These are phyloP conservation scores for Arothron firmamentum DNA, from an alignment of 2,113 vertebrate species.

Conservation along the genomic window DNA sequence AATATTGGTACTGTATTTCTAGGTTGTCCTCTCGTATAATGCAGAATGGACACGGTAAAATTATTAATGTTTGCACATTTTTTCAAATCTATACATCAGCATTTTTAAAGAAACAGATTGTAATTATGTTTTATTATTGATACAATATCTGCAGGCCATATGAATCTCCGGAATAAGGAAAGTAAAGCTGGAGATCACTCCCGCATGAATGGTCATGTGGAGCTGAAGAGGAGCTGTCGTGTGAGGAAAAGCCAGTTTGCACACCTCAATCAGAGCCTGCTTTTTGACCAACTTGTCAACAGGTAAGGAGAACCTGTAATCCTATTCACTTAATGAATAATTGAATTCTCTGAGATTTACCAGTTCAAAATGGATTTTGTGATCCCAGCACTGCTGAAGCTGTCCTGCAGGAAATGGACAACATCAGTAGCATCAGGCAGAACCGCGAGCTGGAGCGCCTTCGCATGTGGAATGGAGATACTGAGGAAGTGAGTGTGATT, in stretches of 20 bases:
- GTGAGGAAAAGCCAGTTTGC: slow-evolving; percentile 95
- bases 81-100: not conserved
- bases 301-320: slow-evolving; percentile 72
- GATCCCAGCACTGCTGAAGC: slow-evolving; percentile 89
- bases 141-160: slow-evolving; percentile 76
- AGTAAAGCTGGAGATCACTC: slow-evolving; percentile 86
- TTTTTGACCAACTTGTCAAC: slow-evolving; percentile 98
- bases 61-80: slow-evolving; percentile 8
- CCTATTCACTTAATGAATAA: no score
- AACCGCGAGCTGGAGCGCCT: slow-evolving; percentile 95
- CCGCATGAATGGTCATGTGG: slow-evolving; percentile 93
- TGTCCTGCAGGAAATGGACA: slow-evolving; percentile 98
- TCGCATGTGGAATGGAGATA: slow-evolving; percentile 95
- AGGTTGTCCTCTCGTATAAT: slow-evolving; percentile 92
- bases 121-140: not conserved
- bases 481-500: slow-evolving; percentile 84
- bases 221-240: slow-evolving; percentile 92
- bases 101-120: not conserved
- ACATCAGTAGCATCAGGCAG: slow-evolving; percentile 93
- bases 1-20: slow-evolving; percentile 52
- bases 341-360: not conserved
- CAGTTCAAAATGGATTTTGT: slow-evolving; percentile 15
- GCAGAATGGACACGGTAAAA: slow-evolving; percentile 91
- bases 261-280: slow-evolving; percentile 96
- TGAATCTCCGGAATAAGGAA: slow-evolving; percentile 86